These are phyloP conservation scores for Chrosomus eos DNA, from an alignment of 2,797 vertebrate genomes.

Conservation along the genomic window DNA sequence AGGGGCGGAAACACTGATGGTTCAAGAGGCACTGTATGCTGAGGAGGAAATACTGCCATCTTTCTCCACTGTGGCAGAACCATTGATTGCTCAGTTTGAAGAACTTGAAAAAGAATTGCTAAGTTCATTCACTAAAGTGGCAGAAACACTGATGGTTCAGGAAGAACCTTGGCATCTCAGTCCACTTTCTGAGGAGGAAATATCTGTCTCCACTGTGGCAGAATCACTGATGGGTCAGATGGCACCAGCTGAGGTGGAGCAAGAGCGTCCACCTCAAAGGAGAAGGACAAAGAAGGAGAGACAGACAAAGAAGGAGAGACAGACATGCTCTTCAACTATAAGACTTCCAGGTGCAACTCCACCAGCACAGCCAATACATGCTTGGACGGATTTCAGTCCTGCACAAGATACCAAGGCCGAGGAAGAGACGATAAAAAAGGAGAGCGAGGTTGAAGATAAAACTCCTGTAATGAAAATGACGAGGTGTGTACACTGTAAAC, in stretches of 20 bases:
- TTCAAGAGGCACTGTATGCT: not conserved
- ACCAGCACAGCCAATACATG: not conserved
- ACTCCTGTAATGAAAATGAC: not conserved
- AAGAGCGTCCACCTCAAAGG: not conserved
- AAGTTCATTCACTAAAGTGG: not conserved
- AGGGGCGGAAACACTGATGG: not conserved
- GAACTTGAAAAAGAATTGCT: not conserved
- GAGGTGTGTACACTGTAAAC: no score
- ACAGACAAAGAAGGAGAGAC: not conserved
- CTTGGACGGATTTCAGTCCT: not conserved
- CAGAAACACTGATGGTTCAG: not conserved
- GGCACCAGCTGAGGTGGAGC: not conserved
- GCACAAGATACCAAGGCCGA: not conserved
- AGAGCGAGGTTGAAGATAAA: not conserved
- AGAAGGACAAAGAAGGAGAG: rapidly evolving
- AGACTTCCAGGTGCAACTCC: not conserved
- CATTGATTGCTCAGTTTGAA: not conserved
- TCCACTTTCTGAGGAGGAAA: not conserved
- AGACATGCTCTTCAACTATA: not conserved
- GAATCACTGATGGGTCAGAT: not conserved
- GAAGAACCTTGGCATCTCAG: not conserved
- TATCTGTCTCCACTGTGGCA: not conserved
- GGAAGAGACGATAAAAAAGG: not conserved
- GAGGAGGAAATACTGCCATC: not conserved
- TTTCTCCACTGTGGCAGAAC: not conserved